Conservation (phyloP, 2,113 vertebrate genomes). For the Mugil cephalus region DNA sequence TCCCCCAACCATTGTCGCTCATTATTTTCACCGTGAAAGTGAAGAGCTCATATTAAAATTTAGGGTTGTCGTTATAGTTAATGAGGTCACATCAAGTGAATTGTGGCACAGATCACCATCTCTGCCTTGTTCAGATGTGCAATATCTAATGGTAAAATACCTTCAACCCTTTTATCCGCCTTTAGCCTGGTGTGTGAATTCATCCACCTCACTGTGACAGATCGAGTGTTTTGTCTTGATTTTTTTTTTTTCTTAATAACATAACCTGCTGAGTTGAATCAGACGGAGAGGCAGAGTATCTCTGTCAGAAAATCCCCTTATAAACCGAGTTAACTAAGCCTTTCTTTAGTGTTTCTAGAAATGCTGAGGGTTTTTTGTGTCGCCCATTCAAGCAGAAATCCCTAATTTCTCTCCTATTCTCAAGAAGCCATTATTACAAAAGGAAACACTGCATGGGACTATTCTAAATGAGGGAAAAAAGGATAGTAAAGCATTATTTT, state of each 20-base stretch:
- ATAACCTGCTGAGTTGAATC: constrained; percentile 22
- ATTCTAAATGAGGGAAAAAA: neutral
- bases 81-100: too few species aligned
- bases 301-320: neutral
- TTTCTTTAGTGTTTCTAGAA: neutral
- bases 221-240: constrained; percentile 17
- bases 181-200: neutral
- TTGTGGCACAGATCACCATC: too few species aligned
- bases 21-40: too few species aligned
- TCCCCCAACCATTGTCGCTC: neutral
- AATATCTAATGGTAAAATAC: constrained; percentile 1
- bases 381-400: neutral
- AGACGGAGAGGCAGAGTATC: neutral
- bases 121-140: neutral
- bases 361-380: neutral
- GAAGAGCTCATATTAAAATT: neutral
- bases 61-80: too few species aligned
- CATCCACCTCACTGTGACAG: constrained; percentile 1
- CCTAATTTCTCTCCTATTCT: neutral
- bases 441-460: constrained; percentile 2
- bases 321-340: constrained; percentile 1
- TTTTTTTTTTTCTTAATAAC: constrained; percentile 10
- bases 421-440: constrained; percentile 14
- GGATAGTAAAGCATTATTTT: neutral
- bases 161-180: neutral